Percentiles rank a stretch among this genome's conserved stretches.
Conservation (phyloP, 2,113 vertebrate genomes). For the Lichenostomus cassidix region DNA sequence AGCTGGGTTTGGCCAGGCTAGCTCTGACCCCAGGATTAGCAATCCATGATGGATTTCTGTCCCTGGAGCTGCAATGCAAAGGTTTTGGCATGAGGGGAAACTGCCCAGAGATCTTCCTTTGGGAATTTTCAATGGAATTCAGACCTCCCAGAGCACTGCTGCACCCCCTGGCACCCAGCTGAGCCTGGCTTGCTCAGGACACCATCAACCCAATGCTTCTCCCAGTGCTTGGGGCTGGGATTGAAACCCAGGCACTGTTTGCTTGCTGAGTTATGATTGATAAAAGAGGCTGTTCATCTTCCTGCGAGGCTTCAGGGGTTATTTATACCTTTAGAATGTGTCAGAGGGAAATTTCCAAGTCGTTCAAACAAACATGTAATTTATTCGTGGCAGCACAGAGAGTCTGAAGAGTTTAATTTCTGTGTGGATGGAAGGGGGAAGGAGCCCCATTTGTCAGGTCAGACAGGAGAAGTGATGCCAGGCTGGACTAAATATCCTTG, state of each 20-base stretch:
- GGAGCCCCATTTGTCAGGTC: neutral
- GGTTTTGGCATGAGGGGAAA: neutral
- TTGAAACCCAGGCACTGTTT: neutral
- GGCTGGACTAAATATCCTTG: neutral
- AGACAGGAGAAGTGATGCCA: neutral
- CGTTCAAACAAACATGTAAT: neutral
- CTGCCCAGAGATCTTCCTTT: neutral
- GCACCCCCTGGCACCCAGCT: neutral
- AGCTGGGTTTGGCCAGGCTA: neutral
- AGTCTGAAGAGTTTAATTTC: neutral
- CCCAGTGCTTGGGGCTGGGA: neutral
- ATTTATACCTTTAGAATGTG: neutral
- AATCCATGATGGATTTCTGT: accelerated
- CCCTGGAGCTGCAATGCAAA: neutral
- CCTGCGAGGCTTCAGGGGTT: neutral
- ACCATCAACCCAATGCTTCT: accelerated
- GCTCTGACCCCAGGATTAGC: neutral
- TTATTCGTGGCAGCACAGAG: neutral
- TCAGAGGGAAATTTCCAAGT: neutral
- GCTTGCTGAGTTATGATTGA: neutral
- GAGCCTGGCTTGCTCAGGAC: neutral
- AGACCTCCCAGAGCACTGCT: neutral
- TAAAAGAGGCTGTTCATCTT: neutral
- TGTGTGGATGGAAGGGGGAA: neutral
- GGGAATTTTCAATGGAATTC: neutral